Base-by-base conservation (phyloP, 2,113 vertebrate genomes). In the Sinocyclocheilus anshuiensis region DNA sequence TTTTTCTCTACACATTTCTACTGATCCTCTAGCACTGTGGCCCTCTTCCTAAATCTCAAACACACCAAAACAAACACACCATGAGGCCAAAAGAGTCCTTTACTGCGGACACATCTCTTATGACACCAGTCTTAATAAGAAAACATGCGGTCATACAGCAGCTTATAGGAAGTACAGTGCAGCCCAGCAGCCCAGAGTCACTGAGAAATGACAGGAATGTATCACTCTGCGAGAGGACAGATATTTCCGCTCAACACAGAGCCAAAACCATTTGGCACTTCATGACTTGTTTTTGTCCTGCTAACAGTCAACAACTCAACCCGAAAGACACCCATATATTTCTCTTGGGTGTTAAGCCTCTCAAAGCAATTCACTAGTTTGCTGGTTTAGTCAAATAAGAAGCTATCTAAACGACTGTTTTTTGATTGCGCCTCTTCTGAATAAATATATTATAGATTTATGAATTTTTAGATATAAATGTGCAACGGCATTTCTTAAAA, bases 241-340 rank as follows among this genome's bases (percentile, higher is more conserved):
- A 67, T 84, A 83, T 72, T 72, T 69, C 29, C 79, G 26, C 18
- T 61, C 69, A 87, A 90, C 48, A 81, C 83, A 69, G 29, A 87
- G 91, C 82, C 83, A 92, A 88, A 67, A 85, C 76, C 81, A 86
- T 92, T 93, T 90, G 83, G 87, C 67, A 84, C 53, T 88, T 71
- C 91, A 69, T 72, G 82, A 88, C 89, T 89, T 39, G 69, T 39
- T 63, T 80, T 22, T 80, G n/a, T 75, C 86, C 83, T 79, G 75
- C 36, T 33, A 61, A 69, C 55, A 81, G 20, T 61, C 26, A 55
- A 39, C 77, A 42, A 24, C 72, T 16, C 4, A 18, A 42, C 18
- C 71, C 1, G 3, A n/a, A 74, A 63, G 10, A 39, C 18, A 71
- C 29, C 8, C 9, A 65, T 55, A 69, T 77, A 59, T 5, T 63